Conservation (phyloP, 1,140 invertebrate species). For the Pararge aegeria region DNA sequence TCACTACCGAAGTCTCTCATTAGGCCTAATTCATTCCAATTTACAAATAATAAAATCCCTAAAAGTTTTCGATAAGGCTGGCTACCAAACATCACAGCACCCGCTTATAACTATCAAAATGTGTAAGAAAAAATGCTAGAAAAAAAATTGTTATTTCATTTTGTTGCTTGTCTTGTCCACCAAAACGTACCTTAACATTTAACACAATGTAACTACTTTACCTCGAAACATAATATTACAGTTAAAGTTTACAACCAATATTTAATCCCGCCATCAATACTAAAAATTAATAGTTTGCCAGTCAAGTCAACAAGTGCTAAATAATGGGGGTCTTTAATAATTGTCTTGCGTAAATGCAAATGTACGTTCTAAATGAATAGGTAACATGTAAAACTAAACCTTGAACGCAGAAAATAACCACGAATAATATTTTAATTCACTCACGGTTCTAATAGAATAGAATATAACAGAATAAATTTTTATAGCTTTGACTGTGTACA, state of each 20-base stretch:
- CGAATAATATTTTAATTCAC: slow-evolving; percentile 12
- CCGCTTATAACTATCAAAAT: too few relatives aligned
- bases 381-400: slow-evolving; percentile 14
- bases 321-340: slow-evolving; percentile 28
- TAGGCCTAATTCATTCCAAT: too few relatives aligned
- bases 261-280: slow-evolving; percentile 22
- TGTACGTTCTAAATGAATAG: slow-evolving; percentile 8
- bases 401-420: slow-evolving; percentile 16
- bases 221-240: slow-evolving; percentile 11
- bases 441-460: neutral
- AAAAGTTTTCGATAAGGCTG: too few relatives aligned
- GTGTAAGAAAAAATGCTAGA: too few relatives aligned
- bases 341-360: slow-evolving; percentile 27
- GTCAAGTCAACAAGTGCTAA: slow-evolving; percentile 24
- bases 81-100: too few relatives aligned
- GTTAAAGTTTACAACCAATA: slow-evolving; percentile 18
- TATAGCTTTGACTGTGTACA: too few relatives aligned
- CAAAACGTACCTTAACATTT: neutral
- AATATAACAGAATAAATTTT: too few relatives aligned
- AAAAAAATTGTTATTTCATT: too few relatives aligned
- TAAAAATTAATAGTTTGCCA: slow-evolving; percentile 24
- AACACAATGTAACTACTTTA: neutral
- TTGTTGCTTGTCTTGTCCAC: neutral
- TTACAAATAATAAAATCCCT: too few relatives aligned
- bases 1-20: too few relatives aligned